Conservation (phyloP, 2,888 invertebrate species). For the Tachina fera region DNA sequence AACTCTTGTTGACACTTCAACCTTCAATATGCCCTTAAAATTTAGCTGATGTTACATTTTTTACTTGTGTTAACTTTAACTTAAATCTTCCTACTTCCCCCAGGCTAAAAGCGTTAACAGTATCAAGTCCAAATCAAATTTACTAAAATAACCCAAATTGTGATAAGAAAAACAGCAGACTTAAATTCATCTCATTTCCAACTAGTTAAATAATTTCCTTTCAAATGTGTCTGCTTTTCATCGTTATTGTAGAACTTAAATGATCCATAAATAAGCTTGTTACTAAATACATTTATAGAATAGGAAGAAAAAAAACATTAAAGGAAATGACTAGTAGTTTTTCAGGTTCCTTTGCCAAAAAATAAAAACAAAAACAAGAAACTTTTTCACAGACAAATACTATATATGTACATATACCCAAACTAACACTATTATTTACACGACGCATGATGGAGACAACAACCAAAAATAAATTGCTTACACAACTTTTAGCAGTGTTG, state of each 20-base stretch:
- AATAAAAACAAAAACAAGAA: slow-evolving; percentile 1
- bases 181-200: slow-evolving; percentile 38
- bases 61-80: neutral
- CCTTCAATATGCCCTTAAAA: too few relatives aligned
- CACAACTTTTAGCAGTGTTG: neutral
- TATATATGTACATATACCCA: neutral
- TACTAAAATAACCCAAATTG: neutral
- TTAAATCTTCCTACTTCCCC: neutral
- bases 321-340: slow-evolving; percentile 57
- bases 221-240: slow-evolving; percentile 40
- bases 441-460: slow-evolving; percentile 1
- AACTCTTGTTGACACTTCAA: too few relatives aligned
- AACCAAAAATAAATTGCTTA: neutral
- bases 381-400: neutral
- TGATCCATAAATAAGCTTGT: slow-evolving; percentile 58
- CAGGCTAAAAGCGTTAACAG: neutral
- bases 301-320: neutral
- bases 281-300: neutral
- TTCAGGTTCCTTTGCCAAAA: slow-evolving; percentile 16
- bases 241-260: slow-evolving; percentile 41
- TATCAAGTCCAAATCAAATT: neutral
- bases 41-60: too few relatives aligned
- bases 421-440: neutral
- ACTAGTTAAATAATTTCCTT: slow-evolving; percentile 56
- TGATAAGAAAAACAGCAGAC: neutral